phyloP scores from a whole-genome alignment of 1,140 invertebrate species.

The Frieseomelitta varia region DNA sequence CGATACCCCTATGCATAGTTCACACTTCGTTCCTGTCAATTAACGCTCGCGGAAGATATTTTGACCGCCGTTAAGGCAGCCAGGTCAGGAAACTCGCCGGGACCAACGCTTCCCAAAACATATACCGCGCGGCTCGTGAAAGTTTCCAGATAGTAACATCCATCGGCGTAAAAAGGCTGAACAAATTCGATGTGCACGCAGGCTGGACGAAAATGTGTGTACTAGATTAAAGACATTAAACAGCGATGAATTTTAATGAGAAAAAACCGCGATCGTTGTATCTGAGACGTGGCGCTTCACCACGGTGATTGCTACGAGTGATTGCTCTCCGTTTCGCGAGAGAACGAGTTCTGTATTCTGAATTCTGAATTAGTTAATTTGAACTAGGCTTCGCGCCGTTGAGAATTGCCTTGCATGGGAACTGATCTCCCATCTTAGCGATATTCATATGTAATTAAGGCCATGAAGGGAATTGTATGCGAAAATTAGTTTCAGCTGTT shows the following conservation, averaged over 20 bases:
- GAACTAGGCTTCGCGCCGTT: background rate
- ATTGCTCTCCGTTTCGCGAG: background rate
- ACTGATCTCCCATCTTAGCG: background rate
- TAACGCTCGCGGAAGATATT: constrained; percentile 60
- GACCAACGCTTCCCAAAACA: background rate
- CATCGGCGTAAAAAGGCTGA: background rate
- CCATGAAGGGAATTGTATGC: background rate
- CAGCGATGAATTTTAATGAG: background rate
- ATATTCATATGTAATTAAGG: background rate
- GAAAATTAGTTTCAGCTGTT: background rate
- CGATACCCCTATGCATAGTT: constrained; percentile 67
- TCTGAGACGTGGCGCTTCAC: no score
- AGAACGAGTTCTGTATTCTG: background rate
- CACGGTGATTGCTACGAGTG: no score
- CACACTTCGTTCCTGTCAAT: constrained; percentile 69
- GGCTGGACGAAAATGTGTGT: background rate
- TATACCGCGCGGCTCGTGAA: background rate
- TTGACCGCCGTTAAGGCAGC: constrained; percentile 53
- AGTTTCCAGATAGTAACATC: background rate
- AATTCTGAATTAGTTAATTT: background rate
- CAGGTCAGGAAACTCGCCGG: constrained; percentile 22
- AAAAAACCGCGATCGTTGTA: background rate
- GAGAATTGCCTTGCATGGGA: background rate
- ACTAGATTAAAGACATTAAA: background rate
- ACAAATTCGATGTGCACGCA: background rate